Evolutionary conservation across 2,797 vertebrate species (phyloP).

Genomic region (Hapalemur alaotrensis): DNA sequence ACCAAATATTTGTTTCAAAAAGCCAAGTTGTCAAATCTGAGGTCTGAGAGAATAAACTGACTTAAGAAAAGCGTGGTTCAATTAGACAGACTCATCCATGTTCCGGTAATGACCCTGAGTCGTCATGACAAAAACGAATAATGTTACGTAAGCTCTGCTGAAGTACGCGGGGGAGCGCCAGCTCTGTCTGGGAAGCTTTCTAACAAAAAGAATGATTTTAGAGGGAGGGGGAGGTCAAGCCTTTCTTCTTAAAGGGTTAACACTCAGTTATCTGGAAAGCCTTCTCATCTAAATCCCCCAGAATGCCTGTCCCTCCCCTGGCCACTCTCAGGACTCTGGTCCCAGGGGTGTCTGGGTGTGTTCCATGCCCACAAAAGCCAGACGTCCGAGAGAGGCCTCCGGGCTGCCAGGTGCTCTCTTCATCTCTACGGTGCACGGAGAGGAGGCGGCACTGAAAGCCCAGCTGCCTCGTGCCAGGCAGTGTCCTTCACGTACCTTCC

Average conservation of each 20-base stretch:
- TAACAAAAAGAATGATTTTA: neutral
- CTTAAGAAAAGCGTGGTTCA: conserved; percentile 8
- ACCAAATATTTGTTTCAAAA: conserved; percentile 24
- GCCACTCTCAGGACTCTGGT: neutral
- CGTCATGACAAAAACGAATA: neutral
- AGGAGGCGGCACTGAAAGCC: neutral
- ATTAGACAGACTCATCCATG: neutral
- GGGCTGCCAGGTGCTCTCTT: neutral
- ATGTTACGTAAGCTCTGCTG: neutral
- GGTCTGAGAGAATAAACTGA: neutral
- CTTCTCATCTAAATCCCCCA: neutral
- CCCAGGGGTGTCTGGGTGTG: neutral
- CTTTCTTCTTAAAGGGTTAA: neutral
- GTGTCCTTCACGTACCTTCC: neutral
- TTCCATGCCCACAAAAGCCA: neutral
- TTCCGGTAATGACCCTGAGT: neutral
- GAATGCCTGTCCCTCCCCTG: neutral
- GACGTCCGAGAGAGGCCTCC: neutral
- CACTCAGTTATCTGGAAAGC: neutral
- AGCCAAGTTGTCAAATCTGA: neutral
- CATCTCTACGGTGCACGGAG: neutral
- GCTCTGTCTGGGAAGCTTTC: neutral
- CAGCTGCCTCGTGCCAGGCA: neutral
- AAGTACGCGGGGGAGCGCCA: accelerated
- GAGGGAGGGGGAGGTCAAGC: neutral